phyloP scores from a whole-genome alignment of 2,113 vertebrate genomes.

The Oncorhynchus tshawytscha region DNA sequence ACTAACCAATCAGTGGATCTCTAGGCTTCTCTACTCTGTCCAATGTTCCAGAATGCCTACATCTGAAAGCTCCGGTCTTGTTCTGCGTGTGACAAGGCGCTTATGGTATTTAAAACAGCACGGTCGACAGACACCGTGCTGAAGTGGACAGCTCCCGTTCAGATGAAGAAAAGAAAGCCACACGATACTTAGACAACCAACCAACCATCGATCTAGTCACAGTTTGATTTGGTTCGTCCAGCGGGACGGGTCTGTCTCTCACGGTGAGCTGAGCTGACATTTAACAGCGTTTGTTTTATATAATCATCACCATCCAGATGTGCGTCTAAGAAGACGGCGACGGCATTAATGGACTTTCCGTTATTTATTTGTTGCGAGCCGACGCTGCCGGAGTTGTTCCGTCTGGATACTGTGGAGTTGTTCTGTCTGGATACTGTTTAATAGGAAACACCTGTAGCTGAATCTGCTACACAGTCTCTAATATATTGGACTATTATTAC shows the following conservation, averaged over 20 bases:
- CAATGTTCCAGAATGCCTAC: slow-evolving; percentile 24
- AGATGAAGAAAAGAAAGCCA: background rate
- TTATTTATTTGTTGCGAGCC: background rate
- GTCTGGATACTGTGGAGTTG: background rate
- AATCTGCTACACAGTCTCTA: slow-evolving; percentile 4
- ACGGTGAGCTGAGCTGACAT: background rate
- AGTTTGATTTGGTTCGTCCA: slow-evolving; percentile 6
- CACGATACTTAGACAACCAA: background rate
- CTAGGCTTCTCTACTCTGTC: slow-evolving; percentile 13
- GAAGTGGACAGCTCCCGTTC: slow-evolving; percentile 54
- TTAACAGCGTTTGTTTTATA: background rate
- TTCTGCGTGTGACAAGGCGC: slow-evolving; percentile 65
- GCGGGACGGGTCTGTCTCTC: background rate
- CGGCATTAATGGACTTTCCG: slow-evolving; percentile 15
- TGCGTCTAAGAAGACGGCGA: background rate
- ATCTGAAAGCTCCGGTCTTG: slow-evolving; percentile 46
- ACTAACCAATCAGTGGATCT: slow-evolving; percentile 55
- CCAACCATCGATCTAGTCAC: background rate
- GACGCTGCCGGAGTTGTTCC: background rate
- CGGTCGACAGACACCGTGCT: slow-evolving; percentile 27
- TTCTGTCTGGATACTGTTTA: slow-evolving; percentile 10
- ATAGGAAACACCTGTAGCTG: slow-evolving; percentile 62
- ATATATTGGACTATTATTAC: background rate
- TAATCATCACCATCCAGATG: background rate
- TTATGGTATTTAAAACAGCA: slow-evolving; percentile 69